These are phyloP conservation scores for Perca schrenkii DNA, from an alignment of 2,113 vertebrate species.

Conservation along the genomic window DNA sequence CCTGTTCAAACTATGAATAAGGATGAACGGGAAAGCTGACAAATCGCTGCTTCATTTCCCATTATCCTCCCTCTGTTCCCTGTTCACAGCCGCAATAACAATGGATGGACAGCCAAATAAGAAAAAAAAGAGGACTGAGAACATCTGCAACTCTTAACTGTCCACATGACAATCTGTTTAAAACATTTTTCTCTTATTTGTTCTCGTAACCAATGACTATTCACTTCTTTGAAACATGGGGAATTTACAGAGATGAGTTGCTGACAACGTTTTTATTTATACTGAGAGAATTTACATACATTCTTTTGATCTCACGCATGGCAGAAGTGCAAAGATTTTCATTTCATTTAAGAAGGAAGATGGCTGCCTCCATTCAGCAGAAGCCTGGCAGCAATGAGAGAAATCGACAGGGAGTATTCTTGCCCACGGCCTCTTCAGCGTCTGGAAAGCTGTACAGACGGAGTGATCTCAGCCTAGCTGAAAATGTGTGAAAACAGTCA, in stretches of 20 bases:
- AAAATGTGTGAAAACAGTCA: slow-evolving; percentile 71
- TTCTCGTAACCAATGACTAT: slow-evolving; percentile 27
- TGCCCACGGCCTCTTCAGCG: not conserved
- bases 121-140: not conserved
- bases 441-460: slow-evolving; percentile 35
- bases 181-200: slow-evolving; percentile 59
- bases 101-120: slow-evolving; percentile 15
- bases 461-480: slow-evolving; percentile 49
- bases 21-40: slow-evolving; percentile 39
- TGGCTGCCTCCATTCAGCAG: not conserved
- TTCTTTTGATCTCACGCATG: not conserved
- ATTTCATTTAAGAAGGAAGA: not conserved
- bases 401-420: slow-evolving; percentile 27
- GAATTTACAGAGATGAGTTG: slow-evolving; percentile 32
- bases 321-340: not conserved
- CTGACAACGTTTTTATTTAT: slow-evolving; percentile 38
- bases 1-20: slow-evolving; percentile 16
- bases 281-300: slow-evolving; percentile 1
- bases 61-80: slow-evolving; percentile 28
- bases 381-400: not conserved
- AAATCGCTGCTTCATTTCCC: slow-evolving; percentile 38
- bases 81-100: slow-evolving; percentile 19
- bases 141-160: slow-evolving; percentile 54
- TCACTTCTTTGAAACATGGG: slow-evolving; percentile 42
- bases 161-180: slow-evolving; percentile 63